Conservation (phyloP, 2,888 invertebrate genomes). For the Gasteruption jaculator region DNA sequence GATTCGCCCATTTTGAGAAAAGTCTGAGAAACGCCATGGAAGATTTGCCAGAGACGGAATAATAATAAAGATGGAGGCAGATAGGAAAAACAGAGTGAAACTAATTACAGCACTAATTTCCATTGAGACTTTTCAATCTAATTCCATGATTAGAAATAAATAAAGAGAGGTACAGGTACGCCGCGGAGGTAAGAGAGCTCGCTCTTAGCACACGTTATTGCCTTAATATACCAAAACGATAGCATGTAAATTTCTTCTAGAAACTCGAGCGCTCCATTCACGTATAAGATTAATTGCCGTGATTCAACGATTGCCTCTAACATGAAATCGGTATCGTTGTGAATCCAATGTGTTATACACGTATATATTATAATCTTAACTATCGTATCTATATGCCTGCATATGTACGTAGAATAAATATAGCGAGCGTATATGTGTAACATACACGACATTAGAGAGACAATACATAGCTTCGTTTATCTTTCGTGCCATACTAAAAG, state of each 20-base stretch:
- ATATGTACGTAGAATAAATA: constrained; percentile 6
- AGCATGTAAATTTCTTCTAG: constrained; percentile 30
- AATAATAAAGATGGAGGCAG: constrained; percentile 4
- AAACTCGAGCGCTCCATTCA: constrained; percentile 26
- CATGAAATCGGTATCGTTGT: constrained; percentile 31
- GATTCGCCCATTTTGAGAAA: constrained; percentile 27
- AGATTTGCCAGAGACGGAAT: constrained; percentile 6
- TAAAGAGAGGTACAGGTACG: too few species aligned
- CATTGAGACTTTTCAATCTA: constrained; percentile 27
- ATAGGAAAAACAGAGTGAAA: constrained; percentile 11
- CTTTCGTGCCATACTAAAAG: too few species aligned
- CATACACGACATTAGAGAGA: constrained; percentile 19
- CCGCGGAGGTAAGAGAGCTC: too few species aligned
- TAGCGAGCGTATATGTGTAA: constrained; percentile 10
- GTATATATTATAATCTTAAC: neutral
- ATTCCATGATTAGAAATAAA: too few species aligned
- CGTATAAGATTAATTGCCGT: constrained; percentile 29
- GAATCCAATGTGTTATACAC: constrained; percentile 20
- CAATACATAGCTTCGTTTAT: constrained; percentile 32
- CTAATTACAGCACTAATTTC: constrained; percentile 29
- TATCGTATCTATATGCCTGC: neutral
- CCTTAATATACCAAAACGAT: too few species aligned
- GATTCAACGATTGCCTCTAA: constrained; percentile 28
- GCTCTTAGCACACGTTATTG: too few species aligned
- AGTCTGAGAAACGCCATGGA: constrained; percentile 17